A percentile compares a stretch with the other conserved stretches of the same genome.
These are phyloP conservation scores for Caenorhabditis parvicauda DNA, from an alignment of 2,888 invertebrate genomes.

Conservation along the genomic window DNA sequence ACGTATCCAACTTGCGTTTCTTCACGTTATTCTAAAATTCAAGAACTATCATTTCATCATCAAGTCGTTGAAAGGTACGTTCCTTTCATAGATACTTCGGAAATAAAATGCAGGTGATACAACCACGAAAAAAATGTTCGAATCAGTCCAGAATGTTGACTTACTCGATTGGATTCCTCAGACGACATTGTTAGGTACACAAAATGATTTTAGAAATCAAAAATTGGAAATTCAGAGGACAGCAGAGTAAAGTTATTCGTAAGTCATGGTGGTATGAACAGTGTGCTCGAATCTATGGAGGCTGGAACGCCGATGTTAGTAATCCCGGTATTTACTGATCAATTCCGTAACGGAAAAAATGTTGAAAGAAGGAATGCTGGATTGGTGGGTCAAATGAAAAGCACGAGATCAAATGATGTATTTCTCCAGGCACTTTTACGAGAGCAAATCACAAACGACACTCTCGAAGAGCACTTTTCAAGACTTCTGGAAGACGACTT, in stretches of 20 bases:
- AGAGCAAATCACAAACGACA: slow-evolving; percentile 2
- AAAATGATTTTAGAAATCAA: too few relatives aligned
- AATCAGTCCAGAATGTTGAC: slow-evolving; percentile 9
- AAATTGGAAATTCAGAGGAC: slow-evolving; percentile 21
- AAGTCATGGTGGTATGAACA: slow-evolving; percentile 28
- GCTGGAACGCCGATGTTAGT: slow-evolving; percentile 22
- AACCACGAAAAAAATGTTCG: slow-evolving; percentile 9
- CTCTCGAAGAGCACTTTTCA: slow-evolving; percentile 6
- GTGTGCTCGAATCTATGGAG: slow-evolving; percentile 23
- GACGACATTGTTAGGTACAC: slow-evolving; percentile 14
- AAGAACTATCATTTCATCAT: slow-evolving; percentile 19
- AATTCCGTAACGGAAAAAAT: slow-evolving; percentile 25
- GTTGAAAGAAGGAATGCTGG: slow-evolving; percentile 24
- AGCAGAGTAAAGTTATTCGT: slow-evolving; percentile 20
- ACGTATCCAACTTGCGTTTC: slow-evolving; percentile 8
- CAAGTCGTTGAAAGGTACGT: too few relatives aligned
- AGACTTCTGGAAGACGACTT: slow-evolving; percentile 11
- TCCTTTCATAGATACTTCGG: too few relatives aligned
- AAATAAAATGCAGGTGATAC: slow-evolving; percentile 20
- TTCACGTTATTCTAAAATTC: slow-evolving; percentile 11
- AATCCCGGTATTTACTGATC: slow-evolving; percentile 28
- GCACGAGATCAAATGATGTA: too few relatives aligned
- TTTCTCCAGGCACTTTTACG: slow-evolving; percentile 12
- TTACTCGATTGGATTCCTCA: slow-evolving; percentile 28
- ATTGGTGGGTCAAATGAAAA: background rate